Percentiles rank a stretch among this genome's conserved stretches.
These are phyloP conservation scores for Ptilonorhynchus violaceus DNA, from an alignment of 2,113 vertebrate genomes.

Conservation along the genomic window DNA sequence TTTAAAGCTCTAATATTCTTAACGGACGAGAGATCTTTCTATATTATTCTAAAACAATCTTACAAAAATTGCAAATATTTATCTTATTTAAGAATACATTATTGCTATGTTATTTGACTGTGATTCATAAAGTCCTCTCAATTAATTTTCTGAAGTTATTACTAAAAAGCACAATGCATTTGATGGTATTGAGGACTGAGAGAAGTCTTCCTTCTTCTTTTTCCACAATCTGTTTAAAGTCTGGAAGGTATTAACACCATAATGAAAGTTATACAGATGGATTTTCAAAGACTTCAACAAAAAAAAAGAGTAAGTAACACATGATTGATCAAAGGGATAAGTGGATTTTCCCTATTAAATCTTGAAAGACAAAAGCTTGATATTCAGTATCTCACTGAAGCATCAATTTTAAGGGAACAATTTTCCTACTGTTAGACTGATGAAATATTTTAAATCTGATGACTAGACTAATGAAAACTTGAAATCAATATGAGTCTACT, in stretches of 20 bases:
- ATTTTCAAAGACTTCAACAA: slow-evolving; percentile 50
- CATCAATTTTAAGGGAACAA: not conserved
- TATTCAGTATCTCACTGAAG: not conserved
- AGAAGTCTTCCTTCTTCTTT: not conserved
- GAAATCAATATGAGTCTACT: not conserved
- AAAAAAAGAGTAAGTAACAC: slow-evolving; percentile 23
- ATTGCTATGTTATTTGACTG: slow-evolving; percentile 1
- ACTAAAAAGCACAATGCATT: not conserved
- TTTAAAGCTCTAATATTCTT: not conserved
- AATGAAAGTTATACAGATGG: slow-evolving; percentile 41
- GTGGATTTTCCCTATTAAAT: slow-evolving; percentile 38
- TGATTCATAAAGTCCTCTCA: not conserved
- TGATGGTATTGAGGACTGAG: not conserved
- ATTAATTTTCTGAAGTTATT: slow-evolving; percentile 33
- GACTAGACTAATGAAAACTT: not conserved
- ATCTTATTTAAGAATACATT: not conserved
- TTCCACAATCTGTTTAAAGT: slow-evolving; percentile 25
- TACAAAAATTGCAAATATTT: slow-evolving; percentile 22
- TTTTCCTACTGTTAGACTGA: not conserved
- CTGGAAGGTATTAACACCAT: slow-evolving; percentile 40
- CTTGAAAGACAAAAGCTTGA: slow-evolving; percentile 43
- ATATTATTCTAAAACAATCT: not conserved
- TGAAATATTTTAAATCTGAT: not conserved
- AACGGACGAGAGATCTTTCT: not conserved
- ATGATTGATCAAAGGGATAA: slow-evolving; percentile 59